phyloP scores from a whole-genome alignment of 2,113 vertebrate species.

The Muntiacus muntjak region DNA sequence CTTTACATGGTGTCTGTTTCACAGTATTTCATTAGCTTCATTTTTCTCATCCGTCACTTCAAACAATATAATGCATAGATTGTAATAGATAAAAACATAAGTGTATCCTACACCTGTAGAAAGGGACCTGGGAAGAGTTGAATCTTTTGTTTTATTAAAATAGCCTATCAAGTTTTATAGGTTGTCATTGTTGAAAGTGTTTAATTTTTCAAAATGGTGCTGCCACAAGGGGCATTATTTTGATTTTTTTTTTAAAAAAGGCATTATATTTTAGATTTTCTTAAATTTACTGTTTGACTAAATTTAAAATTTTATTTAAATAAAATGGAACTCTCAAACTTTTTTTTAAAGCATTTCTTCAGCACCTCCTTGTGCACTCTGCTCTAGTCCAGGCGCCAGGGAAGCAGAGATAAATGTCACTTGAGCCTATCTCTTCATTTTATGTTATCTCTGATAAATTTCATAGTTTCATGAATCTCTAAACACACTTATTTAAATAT shows the following conservation, averaged over 20 bases:
- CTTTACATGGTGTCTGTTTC: neutral
- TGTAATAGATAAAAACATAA: neutral
- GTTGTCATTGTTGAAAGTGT: neutral
- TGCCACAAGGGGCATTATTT: neutral
- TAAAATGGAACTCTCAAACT: neutral
- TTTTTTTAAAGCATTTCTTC: neutral
- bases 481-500: neutral
- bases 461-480: neutral
- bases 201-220: neutral
- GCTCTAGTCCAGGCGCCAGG: neutral
- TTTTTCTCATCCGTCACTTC: slow-evolving; percentile 36
- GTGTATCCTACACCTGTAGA: neutral
- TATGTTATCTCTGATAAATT: neutral
- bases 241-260: neutral
- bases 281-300: neutral
- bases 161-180: neutral
- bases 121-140: slow-evolving; percentile 3
- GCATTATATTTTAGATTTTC: neutral
- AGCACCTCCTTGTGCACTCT: neutral
- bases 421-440: neutral
- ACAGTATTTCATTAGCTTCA: neutral
- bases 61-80: neutral
- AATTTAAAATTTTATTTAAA: neutral
- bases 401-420: neutral
- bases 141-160: slow-evolving; percentile 43